Conservation (phyloP, 2,113 vertebrate genomes). For the Burhinus oedicnemus region DNA sequence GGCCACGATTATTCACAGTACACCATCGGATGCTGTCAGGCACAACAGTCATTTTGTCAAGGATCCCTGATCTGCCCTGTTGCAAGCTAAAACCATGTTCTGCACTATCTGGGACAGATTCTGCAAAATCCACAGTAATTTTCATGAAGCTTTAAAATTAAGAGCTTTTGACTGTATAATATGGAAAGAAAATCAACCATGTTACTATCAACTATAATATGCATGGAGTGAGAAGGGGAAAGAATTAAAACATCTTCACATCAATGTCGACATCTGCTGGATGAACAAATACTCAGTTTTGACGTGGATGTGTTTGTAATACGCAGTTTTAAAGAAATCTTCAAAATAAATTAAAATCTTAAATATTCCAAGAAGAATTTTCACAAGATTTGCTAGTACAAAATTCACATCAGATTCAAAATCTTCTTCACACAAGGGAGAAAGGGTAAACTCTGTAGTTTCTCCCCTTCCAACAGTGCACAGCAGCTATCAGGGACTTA, state of each 20-base stretch:
- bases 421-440: neutral
- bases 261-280: neutral
- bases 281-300: neutral
- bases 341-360: neutral
- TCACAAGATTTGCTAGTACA: neutral
- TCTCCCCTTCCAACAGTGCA: neutral
- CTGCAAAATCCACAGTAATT: neutral
- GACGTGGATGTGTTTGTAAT: neutral
- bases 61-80: neutral
- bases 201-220: neutral
- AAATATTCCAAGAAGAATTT: neutral
- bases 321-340: neutral
- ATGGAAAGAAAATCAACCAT: neutral
- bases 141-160: neutral
- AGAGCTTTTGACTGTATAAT: neutral
- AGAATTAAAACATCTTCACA: neutral
- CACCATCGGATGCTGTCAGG: neutral
- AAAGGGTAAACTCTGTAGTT: neutral
- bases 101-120: neutral
- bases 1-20: neutral
- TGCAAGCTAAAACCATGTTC: neutral
- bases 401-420: neutral
- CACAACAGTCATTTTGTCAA: neutral
- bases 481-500: neutral
- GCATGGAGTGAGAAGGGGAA: fast-evolving